A percentile compares a stretch with the other conserved stretches of the same genome.
Conservation (phyloP, 2,888 invertebrate genomes). For the Boloria selene region DNA sequence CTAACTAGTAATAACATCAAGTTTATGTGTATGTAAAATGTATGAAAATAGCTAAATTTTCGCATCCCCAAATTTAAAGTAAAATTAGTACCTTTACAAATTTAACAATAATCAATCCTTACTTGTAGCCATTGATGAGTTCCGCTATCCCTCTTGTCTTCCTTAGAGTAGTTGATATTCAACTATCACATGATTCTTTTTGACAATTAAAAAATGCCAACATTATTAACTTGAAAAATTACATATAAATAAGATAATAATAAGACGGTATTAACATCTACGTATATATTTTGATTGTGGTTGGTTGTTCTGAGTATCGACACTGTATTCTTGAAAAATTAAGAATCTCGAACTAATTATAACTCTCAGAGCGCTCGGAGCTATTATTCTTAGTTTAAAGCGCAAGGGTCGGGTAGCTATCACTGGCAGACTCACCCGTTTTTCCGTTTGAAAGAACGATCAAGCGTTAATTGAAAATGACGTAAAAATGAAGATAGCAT, state of each 20-base stretch:
- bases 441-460: constrained; percentile 25
- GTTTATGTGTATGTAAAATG: too few relatives aligned
- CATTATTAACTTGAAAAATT: too few relatives aligned
- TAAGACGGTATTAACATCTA: constrained; percentile 25
- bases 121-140: too few relatives aligned
- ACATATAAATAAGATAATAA: neutral
- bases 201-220: too few relatives aligned
- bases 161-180: too few relatives aligned
- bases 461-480: constrained; percentile 30
- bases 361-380: constrained; percentile 41
- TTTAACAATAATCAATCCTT: too few relatives aligned
- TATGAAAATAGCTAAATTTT: too few relatives aligned
- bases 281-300: constrained; percentile 6
- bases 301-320: constrained; percentile 35
- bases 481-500: constrained; percentile 23
- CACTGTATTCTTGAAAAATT: constrained; percentile 50
- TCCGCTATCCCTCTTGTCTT: too few relatives aligned
- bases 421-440: constrained; percentile 34
- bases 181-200: too few relatives aligned
- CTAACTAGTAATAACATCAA: too few relatives aligned
- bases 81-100: too few relatives aligned
- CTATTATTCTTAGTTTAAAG: constrained; percentile 56
- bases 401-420: constrained; percentile 42
- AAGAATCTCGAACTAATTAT: constrained; percentile 61
- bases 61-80: too few relatives aligned